Conservation (phyloP, 37 sponge, comb jelly and placozoan genomes). For the Theonella swinhoei region DNA sequence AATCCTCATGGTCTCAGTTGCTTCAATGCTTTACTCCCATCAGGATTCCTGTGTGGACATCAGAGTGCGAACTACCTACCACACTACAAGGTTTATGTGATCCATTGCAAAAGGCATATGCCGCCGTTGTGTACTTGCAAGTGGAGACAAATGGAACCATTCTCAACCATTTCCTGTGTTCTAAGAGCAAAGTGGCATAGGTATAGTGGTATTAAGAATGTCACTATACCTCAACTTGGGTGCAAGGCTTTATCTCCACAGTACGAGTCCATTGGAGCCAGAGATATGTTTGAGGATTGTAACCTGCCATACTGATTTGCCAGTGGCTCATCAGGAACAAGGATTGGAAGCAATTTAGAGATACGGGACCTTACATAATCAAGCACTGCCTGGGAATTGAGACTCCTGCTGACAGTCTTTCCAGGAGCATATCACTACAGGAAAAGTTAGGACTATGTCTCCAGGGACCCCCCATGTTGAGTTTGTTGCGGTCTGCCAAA, state of each 20-base stretch:
- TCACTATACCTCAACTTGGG: too few species aligned
- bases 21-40: neutral
- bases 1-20: constrained; percentile 42
- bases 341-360: neutral
- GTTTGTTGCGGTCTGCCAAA: neutral
- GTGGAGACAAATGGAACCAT: neutral
- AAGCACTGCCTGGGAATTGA: neutral
- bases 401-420: neutral
- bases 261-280: constrained; percentile 9
- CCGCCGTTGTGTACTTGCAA: neutral
- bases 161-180: neutral
- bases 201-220: too few species aligned
- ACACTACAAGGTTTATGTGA: neutral
- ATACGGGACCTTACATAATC: neutral
- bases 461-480: neutral
- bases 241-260: neutral
- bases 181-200: too few species aligned
- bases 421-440: neutral
- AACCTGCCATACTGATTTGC: neutral
- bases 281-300: neutral
- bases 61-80: too few species aligned
- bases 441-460: neutral
- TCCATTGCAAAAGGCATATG: neutral
- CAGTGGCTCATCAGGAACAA: neutral
- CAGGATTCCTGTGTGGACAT: neutral